A percentile compares a stretch with the other conserved stretches of the same genome.
These are phyloP conservation scores for Perodicticus potto DNA, from an alignment of 2,797 vertebrate species.

Conservation along the genomic window DNA sequence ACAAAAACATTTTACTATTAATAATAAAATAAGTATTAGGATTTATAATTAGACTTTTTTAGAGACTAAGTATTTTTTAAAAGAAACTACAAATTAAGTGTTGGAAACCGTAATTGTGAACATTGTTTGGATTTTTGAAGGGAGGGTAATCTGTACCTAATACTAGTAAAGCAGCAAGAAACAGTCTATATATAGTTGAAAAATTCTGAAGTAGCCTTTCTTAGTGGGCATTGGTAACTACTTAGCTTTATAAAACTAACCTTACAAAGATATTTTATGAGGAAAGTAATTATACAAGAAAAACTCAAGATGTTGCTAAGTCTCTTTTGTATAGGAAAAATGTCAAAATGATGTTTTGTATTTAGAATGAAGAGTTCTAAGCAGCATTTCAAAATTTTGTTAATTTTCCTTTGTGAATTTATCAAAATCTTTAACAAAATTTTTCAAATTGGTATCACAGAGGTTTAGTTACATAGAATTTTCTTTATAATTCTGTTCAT, in stretches of 20 bases:
- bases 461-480: slow-evolving; percentile 19
- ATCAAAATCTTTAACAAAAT: slow-evolving; percentile 20
- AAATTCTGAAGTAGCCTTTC: slow-evolving; percentile 49
- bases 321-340: slow-evolving; percentile 37
- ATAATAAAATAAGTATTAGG: slow-evolving; percentile 4
- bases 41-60: slow-evolving; percentile 45
- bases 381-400: neutral
- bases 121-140: slow-evolving; percentile 28
- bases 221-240: neutral
- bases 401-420: slow-evolving; percentile 11
- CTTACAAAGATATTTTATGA: neutral
- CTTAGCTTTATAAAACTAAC: slow-evolving; percentile 46
- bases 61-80: slow-evolving; percentile 51
- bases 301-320: slow-evolving; percentile 2
- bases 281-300: slow-evolving; percentile 8
- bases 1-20: slow-evolving; percentile 47
- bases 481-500: slow-evolving; percentile 55
- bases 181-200: slow-evolving; percentile 2
- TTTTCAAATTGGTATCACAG: slow-evolving; percentile 19
- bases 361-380: slow-evolving; percentile 48
- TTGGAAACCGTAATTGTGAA: slow-evolving; percentile 29
- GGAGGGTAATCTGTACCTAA: slow-evolving; percentile 9
- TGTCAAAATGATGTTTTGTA: slow-evolving; percentile 44
- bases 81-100: slow-evolving; percentile 1
- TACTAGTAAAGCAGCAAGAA: slow-evolving; percentile 30